A percentile compares a stretch with the other conserved stretches of the same genome.
phyloP scores from a whole-genome alignment of 2,888 invertebrate genomes.

The Euzetes globulus region DNA sequence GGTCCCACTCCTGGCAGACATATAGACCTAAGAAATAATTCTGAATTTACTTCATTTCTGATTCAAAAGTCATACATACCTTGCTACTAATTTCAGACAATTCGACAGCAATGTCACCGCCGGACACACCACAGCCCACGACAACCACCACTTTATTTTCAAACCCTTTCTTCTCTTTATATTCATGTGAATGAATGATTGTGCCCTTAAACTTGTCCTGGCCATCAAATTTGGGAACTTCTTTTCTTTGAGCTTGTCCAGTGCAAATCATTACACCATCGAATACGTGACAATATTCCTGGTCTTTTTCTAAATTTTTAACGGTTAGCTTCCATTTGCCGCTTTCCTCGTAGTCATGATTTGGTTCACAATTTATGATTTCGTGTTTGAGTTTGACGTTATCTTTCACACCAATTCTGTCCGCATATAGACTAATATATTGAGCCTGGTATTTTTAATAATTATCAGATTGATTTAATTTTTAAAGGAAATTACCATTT shows the following conservation, averaged over 20 bases:
- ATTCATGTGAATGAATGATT: slow-evolving; percentile 43
- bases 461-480: no score
- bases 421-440: no score
- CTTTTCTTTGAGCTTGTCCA: slow-evolving; percentile 51
- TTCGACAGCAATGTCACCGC: slow-evolving; percentile 48
- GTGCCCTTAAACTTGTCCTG: slow-evolving; percentile 45
- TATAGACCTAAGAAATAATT: neutral
- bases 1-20: slow-evolving; percentile 44
- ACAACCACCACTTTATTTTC: slow-evolving; percentile 48
- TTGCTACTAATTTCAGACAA: slow-evolving; percentile 41
- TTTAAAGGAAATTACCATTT: slow-evolving; percentile 40
- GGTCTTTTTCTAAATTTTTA: neutral
- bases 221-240: slow-evolving; percentile 48
- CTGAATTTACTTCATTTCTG: no score
- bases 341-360: slow-evolving; percentile 31
- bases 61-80: no score
- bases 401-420: neutral
- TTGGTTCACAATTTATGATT: neutral
- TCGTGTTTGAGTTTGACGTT: neutral
- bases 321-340: neutral
- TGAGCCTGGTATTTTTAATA: no score
- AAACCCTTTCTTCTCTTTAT: slow-evolving; percentile 42
- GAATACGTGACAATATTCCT: slow-evolving; percentile 43
- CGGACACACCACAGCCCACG: slow-evolving; percentile 52
- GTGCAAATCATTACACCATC: slow-evolving; percentile 52